Base-by-base conservation (phyloP, 2,113 vertebrate genomes). In the Xiphias gladius region DNA sequence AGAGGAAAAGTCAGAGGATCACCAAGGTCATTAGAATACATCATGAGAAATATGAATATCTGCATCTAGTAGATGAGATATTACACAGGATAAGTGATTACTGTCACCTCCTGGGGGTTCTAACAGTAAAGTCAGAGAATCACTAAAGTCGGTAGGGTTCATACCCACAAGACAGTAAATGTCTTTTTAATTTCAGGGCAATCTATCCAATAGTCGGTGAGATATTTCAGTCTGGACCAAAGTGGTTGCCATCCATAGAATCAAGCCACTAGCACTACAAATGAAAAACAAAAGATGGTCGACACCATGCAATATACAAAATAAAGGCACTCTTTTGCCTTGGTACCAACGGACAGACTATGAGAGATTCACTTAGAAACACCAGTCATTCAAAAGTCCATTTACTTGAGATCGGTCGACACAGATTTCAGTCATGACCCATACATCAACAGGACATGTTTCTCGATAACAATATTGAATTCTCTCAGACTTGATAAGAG, bases 401-500 rank as follows among this genome's bases (percentile, higher is more conserved):
- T 92, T 92, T 81, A 84, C 78, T 78, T 68, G 68, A 88, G 81
- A 85, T 76, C 17, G 50, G 58, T 80, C 80, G 71, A 85, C 72
- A 81, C 43, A 80, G 84, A 91, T 90, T 86, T 68, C 70, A 83
- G 70, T 82, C 75, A 19, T 64, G 79, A 79, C 62, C 72, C 74
- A 92, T 88, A 84, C 78, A 89, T 88, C 90, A 92, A 48, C 0
- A 10, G n/a, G 91, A 89, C 86, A 71, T 80, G 71, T 74, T 82
- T 88, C 85, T 81, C 65, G 37, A 87, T 91, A 90, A 85, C 77
- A 77, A 83, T 89, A 90, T 82, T 81, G 82, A 83, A 92, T 89
- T 89, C 43, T 76, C 77, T 73, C 69, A 1, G 6, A 86, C 79
- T 81, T 86, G 76, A 89, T 91, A 86, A 87, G 50, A 88, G 73